These are phyloP conservation scores for Cetoscarus ocellatus DNA, from an alignment of 2,797 vertebrate species.

Conservation along the genomic window DNA sequence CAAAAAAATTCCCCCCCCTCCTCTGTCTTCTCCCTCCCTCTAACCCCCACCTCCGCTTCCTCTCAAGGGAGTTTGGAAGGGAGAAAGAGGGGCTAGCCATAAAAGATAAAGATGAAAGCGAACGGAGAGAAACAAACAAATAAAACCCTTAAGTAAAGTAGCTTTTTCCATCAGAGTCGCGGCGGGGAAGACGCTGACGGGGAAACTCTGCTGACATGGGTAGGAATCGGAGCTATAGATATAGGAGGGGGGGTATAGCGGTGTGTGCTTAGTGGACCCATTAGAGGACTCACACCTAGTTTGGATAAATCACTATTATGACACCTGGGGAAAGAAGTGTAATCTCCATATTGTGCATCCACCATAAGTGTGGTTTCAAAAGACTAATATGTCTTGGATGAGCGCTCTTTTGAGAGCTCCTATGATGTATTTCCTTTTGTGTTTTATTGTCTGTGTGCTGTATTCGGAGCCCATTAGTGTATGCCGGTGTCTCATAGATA, in stretches of 20 bases:
- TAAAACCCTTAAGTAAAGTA: slow-evolving; percentile 83
- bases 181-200: slow-evolving; percentile 67
- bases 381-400: slow-evolving; percentile 38
- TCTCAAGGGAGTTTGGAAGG: slow-evolving; percentile 74
- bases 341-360: slow-evolving; percentile 54
- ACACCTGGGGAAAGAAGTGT: slow-evolving; percentile 42
- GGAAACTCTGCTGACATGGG: slow-evolving; percentile 72
- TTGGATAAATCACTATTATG: slow-evolving; percentile 52
- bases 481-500: slow-evolving; percentile 49
- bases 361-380: slow-evolving; percentile 36
- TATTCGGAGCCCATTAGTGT: slow-evolving; percentile 62
- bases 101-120: slow-evolving; percentile 87
- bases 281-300: slow-evolving; percentile 61
- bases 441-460: slow-evolving; percentile 54
- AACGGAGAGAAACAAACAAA: slow-evolving; percentile 84
- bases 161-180: slow-evolving; percentile 78
- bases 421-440: slow-evolving; percentile 52
- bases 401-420: slow-evolving; percentile 41
- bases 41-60: slow-evolving; percentile 53
- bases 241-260: slow-evolving; percentile 10
- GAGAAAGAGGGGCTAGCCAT: slow-evolving; percentile 79
- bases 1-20: slow-evolving; percentile 55
- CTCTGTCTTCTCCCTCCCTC: slow-evolving; percentile 57
- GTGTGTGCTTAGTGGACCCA: slow-evolving; percentile 56
- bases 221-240: slow-evolving; percentile 71